Conservation (phyloP, 2,888 invertebrate species). For the Plebejus argus region DNA sequence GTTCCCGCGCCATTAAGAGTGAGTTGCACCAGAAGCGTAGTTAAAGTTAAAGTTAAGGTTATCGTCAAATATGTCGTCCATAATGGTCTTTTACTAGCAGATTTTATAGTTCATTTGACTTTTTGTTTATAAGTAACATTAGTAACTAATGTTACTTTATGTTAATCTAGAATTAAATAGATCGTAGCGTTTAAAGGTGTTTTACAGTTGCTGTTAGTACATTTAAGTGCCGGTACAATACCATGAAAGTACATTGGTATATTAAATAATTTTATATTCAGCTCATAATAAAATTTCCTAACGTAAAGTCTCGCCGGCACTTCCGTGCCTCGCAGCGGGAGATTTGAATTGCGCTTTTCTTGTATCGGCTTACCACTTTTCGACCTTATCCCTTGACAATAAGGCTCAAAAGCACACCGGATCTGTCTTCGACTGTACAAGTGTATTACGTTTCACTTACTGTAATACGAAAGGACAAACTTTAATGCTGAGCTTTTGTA, state of each 20-base stretch:
- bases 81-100: no score
- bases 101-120: no score
- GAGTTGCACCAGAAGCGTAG: no score
- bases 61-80: no score
- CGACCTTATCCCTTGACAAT: not conserved
- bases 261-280: not conserved
- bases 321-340: not conserved
- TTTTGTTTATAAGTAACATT: no score
- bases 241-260: not conserved
- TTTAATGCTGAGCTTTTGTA: conserved; percentile 19
- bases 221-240: not conserved
- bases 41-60: no score
- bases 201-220: not conserved
- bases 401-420: not conserved
- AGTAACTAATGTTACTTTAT: no score
- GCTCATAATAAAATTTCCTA: not conserved
- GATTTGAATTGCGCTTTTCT: conserved; percentile 15
- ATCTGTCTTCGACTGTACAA: not conserved
- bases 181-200: not conserved
- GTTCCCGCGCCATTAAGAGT: no score
- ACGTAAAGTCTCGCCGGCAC: not conserved
- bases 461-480: conserved; percentile 15
- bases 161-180: no score
- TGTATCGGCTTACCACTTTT: not conserved
- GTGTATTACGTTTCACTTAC: conserved; percentile 1